Conservation (phyloP, 2,113 vertebrate genomes). For the Misgurnus anguillicaudatus region DNA sequence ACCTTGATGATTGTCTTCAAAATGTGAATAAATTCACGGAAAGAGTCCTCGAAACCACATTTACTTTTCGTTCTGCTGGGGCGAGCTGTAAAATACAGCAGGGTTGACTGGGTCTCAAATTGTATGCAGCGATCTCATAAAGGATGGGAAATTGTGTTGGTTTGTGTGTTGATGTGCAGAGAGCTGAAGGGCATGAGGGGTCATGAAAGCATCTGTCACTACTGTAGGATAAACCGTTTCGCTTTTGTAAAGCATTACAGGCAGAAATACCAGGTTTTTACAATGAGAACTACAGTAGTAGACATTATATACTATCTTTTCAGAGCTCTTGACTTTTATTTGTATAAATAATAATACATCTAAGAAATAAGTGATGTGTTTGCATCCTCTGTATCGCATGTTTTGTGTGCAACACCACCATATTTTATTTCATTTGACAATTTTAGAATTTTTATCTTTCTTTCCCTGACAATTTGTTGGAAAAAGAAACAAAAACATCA, state of each 20-base stretch:
- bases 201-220: neutral
- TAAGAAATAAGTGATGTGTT: too few relatives aligned
- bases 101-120: slow-evolving; percentile 45
- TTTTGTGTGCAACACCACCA: too few relatives aligned
- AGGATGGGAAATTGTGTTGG: slow-evolving; percentile 38
- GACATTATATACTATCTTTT: too few relatives aligned
- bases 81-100: slow-evolving; percentile 8
- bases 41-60: neutral
- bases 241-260: neutral
- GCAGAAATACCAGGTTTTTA: neutral
- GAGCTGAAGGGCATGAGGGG: slow-evolving; percentile 18
- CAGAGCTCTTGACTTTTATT: too few relatives aligned
- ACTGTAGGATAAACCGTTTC: too few relatives aligned
- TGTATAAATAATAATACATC: too few relatives aligned
- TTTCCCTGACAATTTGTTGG: too few relatives aligned
- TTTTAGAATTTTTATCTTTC: neutral
- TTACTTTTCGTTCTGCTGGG: neutral
- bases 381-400: too few relatives aligned
- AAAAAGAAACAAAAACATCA: too few relatives aligned
- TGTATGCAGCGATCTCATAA: slow-evolving; percentile 44
- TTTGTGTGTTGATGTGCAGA: slow-evolving; percentile 16
- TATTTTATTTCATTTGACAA: too few relatives aligned
- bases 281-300: too few relatives aligned
- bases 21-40: slow-evolving; percentile 8
- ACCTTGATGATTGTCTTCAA: slow-evolving; percentile 38